Evolutionary conservation across 2,797 vertebrate genomes (phyloP).

Genomic region (Xenopus petersii): DNA sequence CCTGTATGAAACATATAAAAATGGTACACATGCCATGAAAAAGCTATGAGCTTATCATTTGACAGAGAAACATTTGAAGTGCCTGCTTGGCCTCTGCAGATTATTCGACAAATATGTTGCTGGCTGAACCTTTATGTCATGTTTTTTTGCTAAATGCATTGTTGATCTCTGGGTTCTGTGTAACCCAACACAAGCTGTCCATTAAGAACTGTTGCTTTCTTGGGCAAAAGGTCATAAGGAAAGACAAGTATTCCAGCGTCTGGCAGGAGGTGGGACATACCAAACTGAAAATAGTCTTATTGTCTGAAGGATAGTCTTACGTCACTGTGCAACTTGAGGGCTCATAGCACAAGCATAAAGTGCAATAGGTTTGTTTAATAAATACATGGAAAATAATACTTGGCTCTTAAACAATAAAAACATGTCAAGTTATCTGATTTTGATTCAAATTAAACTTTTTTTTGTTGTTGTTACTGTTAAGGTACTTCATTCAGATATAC

Average conservation of each 20-base stretch:
- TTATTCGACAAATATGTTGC: too few species aligned
- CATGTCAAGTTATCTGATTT: not conserved
- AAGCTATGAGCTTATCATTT: too few species aligned
- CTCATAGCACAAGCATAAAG: constrained; percentile 2
- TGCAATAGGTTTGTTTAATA: constrained; percentile 4
- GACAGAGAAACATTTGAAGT: too few species aligned
- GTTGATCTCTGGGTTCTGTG: too few species aligned
- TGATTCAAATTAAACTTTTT: too few species aligned
- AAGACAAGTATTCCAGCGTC: constrained; percentile 13
- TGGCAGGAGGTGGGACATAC: constrained; percentile 34
- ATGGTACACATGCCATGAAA: not conserved
- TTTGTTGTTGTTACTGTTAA: too few species aligned
- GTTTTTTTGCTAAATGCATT: too few species aligned
- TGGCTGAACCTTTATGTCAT: too few species aligned
- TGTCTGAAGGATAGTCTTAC: constrained; percentile 26
- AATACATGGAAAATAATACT: not conserved
- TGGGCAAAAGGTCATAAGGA: constrained; percentile 15
- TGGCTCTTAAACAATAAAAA: not conserved
- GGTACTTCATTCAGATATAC: too few species aligned
- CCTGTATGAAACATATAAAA: too few species aligned
- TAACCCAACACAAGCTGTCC: too few species aligned
- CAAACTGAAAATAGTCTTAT: constrained; percentile 33
- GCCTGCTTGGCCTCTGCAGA: too few species aligned
- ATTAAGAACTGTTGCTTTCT: constrained; percentile 19
- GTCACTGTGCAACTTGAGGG: constrained; percentile 6